Evolutionary conservation across 1,140 invertebrate species (phyloP).

Genomic region (Nephila pilipes): DNA sequence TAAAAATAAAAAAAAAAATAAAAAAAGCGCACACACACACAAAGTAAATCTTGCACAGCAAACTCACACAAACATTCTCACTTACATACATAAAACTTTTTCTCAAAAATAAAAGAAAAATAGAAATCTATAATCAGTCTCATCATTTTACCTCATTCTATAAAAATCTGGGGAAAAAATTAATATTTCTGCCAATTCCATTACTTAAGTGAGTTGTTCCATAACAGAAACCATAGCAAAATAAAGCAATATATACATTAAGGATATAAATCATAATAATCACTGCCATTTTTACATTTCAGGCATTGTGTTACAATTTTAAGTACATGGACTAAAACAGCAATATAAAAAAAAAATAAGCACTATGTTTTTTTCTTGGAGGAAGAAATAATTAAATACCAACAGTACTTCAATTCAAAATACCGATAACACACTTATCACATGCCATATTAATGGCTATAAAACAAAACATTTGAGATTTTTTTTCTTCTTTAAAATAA

Average conservation of each 20-base stretch:
- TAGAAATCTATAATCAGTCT: slow-evolving; percentile 30
- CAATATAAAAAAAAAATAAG: neutral
- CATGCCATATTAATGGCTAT: too few relatives aligned
- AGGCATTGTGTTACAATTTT: neutral
- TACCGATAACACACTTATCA: too few relatives aligned
- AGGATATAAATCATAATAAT: neutral
- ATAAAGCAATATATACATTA: slow-evolving; percentile 14
- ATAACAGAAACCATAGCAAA: neutral
- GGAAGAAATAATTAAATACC: neutral
- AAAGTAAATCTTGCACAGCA: neutral
- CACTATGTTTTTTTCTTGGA: neutral
- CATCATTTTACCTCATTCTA: neutral
- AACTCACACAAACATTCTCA: slow-evolving; percentile 11
- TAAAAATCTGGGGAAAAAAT: neutral
- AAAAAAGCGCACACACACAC: too few relatives aligned
- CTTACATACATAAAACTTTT: neutral
- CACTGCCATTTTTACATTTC: neutral
- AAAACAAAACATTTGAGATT: too few relatives aligned
- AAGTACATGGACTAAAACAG: neutral
- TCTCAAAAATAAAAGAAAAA: neutral
- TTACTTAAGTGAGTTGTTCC: neutral
- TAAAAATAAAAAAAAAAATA: too few relatives aligned
- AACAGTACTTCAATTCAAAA: too few relatives aligned
- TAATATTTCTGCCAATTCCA: slow-evolving; percentile 6
- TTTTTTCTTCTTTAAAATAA: too few relatives aligned